phyloP scores from a whole-genome alignment of 2,888 invertebrate genomes.

The Mesorhabditis sp. region DNA sequence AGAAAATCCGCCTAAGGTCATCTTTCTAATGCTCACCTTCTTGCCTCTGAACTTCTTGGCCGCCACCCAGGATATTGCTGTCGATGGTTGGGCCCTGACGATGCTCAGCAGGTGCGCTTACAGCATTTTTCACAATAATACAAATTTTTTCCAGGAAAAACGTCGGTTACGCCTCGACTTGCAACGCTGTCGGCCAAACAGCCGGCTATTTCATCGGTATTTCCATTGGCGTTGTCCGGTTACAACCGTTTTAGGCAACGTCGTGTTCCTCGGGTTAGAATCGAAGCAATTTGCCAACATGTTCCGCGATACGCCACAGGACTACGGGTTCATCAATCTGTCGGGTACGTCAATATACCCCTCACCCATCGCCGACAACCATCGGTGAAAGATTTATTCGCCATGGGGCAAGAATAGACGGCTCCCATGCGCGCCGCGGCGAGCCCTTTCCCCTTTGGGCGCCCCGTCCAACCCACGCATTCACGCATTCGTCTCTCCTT shows the following conservation, averaged over 20 bases:
- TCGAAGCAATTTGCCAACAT: constrained; percentile 91
- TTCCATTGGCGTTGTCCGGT: background rate
- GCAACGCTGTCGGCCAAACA: constrained; percentile 96
- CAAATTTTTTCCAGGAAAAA: constrained; percentile 71
- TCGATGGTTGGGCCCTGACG: constrained; percentile 98
- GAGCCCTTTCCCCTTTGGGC: too few species aligned
- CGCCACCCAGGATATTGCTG: constrained; percentile 98
- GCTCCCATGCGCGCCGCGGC: too few species aligned
- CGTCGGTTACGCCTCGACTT: constrained; percentile 96
- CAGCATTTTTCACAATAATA: constrained; percentile 10
- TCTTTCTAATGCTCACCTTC: constrained; percentile 78
- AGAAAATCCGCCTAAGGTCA: constrained; percentile 67
- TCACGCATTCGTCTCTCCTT: too few species aligned
- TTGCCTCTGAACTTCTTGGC: constrained; percentile 89
- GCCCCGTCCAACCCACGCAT: too few species aligned
- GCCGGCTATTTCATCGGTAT: constrained; percentile 72
- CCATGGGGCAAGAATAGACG: too few species aligned
- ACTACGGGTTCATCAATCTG: constrained; percentile 69
- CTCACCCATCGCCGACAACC: too few species aligned
- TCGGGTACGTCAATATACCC: constrained; percentile 43
- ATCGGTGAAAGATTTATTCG: too few species aligned
- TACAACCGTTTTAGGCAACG: constrained; percentile 64
- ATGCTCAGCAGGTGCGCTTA: constrained; percentile 80
- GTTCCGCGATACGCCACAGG: constrained; percentile 71
- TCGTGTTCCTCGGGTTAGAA: constrained; percentile 86